These are phyloP conservation scores for Drosophila robusta DNA, from an alignment of 2,888 invertebrate genomes.

Conservation along the genomic window DNA sequence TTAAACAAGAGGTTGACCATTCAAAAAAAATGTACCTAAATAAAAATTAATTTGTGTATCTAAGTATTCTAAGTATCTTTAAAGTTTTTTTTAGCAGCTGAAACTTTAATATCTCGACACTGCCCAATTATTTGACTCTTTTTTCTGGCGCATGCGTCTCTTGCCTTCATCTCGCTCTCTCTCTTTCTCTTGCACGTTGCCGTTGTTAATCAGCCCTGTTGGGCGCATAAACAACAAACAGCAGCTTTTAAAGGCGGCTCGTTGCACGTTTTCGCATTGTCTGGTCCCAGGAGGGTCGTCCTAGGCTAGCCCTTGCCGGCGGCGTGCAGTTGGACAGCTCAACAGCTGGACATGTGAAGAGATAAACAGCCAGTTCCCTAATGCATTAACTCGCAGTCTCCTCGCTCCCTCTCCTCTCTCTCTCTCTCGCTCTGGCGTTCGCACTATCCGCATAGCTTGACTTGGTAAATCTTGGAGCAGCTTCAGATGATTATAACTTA, in stretches of 20 bases:
- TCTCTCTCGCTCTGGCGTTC: neutral
- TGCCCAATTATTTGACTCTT: constrained; percentile 13
- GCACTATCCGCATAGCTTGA: constrained; percentile 35
- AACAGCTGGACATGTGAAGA: constrained; percentile 54
- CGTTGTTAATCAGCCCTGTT: constrained; percentile 11
- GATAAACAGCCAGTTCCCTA: constrained; percentile 39
- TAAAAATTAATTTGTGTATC: no score
- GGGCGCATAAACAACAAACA: constrained; percentile 52
- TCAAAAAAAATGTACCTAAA: no score
- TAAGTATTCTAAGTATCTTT: no score
- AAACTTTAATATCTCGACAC: neutral
- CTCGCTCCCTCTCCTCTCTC: neutral
- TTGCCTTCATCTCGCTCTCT: neutral
- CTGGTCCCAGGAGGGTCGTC: constrained; percentile 39
- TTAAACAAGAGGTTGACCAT: no score
- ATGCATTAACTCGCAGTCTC: constrained; percentile 2
- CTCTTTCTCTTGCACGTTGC: neutral
- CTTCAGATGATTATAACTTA: constrained; percentile 60
- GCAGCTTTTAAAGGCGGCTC: constrained; percentile 24
- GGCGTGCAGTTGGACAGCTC: constrained; percentile 47
- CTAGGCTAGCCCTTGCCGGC: constrained; percentile 71
- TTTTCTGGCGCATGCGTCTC: constrained; percentile 25
- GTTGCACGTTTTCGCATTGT: constrained; percentile 58
- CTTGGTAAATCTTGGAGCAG: constrained; percentile 58
- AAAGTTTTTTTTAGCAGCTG: neutral